Percentiles rank a stretch among this genome's conserved stretches.
Evolutionary conservation across 2,797 vertebrate species (phyloP).

Genomic region (Acropternis orthonyx): DNA sequence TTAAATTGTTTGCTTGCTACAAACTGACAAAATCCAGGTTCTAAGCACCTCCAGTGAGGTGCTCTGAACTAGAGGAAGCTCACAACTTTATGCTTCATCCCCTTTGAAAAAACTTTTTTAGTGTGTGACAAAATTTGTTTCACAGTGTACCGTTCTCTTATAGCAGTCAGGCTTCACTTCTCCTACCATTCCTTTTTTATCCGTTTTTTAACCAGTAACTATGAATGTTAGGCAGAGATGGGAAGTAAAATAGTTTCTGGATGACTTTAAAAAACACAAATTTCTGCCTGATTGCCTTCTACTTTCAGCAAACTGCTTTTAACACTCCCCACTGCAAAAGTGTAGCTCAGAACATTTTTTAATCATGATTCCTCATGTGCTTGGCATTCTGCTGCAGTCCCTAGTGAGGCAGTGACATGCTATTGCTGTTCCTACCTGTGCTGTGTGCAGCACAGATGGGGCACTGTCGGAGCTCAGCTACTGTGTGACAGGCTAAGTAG

Average conservation of each 20-base stretch:
- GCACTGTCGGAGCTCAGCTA: fast-evolving
- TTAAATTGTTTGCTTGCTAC: neutral
- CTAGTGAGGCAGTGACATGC: fast-evolving
- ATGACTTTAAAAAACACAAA: neutral
- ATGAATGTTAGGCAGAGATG: neutral
- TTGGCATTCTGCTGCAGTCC: neutral
- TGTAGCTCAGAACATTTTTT: neutral
- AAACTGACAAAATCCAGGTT: neutral
- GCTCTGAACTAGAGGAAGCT: neutral
- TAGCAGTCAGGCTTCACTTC: neutral
- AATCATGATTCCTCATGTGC: neutral
- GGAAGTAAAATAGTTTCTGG: neutral
- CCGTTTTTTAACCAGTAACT: neutral
- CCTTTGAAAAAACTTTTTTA: neutral
- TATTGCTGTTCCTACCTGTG: neutral
- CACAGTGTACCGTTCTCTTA: neutral
- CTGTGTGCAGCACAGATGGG: neutral
- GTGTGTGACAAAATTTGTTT: neutral
- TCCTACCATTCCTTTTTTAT: neutral
- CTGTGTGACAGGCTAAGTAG: neutral
- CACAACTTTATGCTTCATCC: neutral
- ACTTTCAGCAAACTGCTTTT: neutral
- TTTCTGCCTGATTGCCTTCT: neutral
- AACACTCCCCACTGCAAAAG: neutral
- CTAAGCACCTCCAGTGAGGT: neutral